A percentile compares a stretch with the other conserved stretches of the same genome.
These are phyloP conservation scores for Heliothis subflexa DNA, from an alignment of 1,140 invertebrate species.

Conservation along the genomic window DNA sequence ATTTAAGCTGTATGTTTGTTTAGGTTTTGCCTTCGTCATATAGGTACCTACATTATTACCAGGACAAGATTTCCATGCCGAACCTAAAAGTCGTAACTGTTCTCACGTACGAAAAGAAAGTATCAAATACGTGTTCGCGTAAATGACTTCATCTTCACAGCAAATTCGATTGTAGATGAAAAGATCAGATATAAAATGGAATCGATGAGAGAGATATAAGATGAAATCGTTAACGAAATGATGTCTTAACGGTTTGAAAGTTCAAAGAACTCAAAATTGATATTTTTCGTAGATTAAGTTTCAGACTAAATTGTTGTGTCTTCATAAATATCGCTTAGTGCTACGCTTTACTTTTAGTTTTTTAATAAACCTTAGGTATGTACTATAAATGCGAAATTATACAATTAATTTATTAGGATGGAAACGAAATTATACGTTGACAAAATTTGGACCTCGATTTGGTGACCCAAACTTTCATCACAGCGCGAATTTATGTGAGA, in stretches of 20 bases:
- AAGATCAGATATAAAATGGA: slow-evolving; percentile 12
- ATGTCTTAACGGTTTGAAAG: background rate
- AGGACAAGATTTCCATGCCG: no score
- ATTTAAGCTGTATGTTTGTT: background rate
- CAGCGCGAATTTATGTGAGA: no score
- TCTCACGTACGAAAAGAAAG: slow-evolving; percentile 6
- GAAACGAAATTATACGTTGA: no score
- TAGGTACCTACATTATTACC: no score
- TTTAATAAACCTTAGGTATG: no score
- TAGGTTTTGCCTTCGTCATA: no score
- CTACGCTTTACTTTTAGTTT: no score
- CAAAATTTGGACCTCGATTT: no score
- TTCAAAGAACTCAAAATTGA: background rate
- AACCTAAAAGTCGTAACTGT: background rate
- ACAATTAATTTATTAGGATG: background rate
- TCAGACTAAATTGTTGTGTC: no score
- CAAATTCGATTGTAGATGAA: slow-evolving; percentile 19
- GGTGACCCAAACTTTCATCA: no score
- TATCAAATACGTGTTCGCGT: slow-evolving; percentile 1
- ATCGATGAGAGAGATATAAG: background rate
- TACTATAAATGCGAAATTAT: background rate
- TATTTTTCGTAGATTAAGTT: no score
- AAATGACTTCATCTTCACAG: slow-evolving; percentile 22
- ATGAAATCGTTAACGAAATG: background rate
- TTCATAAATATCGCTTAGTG: no score